A percentile compares a stretch with the other conserved stretches of the same genome.
Conservation (phyloP, 2,113 vertebrate species). For the Diadophis punctatus region DNA sequence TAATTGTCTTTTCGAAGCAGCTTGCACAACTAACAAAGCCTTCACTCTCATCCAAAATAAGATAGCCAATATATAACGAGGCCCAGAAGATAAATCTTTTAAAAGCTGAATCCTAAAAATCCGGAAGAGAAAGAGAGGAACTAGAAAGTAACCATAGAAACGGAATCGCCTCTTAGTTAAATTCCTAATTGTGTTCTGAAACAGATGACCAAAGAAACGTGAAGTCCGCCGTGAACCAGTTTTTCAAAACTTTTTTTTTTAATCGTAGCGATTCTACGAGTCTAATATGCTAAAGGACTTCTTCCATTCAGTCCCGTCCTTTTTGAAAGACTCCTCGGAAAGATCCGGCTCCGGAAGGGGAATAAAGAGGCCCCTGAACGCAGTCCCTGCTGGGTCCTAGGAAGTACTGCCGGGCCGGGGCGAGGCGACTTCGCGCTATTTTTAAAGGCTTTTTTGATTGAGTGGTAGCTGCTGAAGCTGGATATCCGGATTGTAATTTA, state of each 20-base stretch:
- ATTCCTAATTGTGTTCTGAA: background rate
- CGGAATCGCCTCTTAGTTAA: background rate
- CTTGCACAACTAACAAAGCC: background rate
- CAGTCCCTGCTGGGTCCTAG: background rate
- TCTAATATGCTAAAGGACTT: background rate
- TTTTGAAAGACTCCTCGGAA: background rate
- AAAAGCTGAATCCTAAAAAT: background rate
- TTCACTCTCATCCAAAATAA: background rate
- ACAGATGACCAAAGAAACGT: background rate
- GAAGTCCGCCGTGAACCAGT: background rate
- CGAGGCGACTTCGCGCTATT: accelerated
- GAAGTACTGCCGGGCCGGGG: too few species aligned
- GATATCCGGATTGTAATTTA: background rate
- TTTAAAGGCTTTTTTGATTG: background rate
- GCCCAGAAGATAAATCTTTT: background rate
- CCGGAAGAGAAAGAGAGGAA: background rate
- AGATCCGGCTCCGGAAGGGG: background rate
- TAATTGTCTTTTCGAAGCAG: background rate
- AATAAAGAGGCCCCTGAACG: background rate
- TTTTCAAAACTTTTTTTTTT: background rate
- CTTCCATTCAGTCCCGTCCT: background rate
- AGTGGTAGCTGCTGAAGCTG: too few species aligned
- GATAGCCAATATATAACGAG: background rate
- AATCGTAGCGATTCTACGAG: background rate
- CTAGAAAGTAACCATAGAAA: background rate